Evolutionary conservation across 2,113 vertebrate genomes (phyloP).

Genomic region (Synchiropus splendidus): DNA sequence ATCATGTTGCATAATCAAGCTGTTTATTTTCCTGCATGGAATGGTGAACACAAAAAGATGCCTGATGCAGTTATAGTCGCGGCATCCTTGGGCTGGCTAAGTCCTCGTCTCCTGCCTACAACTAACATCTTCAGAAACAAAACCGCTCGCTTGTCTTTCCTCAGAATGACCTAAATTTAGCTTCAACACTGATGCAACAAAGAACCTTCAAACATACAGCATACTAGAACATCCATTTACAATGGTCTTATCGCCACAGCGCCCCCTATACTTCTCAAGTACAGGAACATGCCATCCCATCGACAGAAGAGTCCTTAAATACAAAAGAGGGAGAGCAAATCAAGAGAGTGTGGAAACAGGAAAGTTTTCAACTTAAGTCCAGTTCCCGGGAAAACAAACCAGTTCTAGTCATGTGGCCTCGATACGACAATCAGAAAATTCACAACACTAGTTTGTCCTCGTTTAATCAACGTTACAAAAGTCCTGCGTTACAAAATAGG

Average conservation of each 20-base stretch:
- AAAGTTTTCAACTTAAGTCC: conserved; percentile 97
- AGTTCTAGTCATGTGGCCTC: conserved; percentile 89
- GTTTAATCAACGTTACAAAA: conserved; percentile 99
- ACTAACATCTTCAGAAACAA: conserved; percentile 76
- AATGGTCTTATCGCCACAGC: conserved; percentile 82
- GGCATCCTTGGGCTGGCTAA: conserved; percentile 76
- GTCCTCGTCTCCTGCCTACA: conserved; percentile 77
- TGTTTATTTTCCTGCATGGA: conserved; percentile 78
- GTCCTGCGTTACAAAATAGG: conserved; percentile 99
- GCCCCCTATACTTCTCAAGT: conserved; percentile 83
- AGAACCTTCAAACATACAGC: conserved; percentile 93
- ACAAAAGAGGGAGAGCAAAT: conserved; percentile 74
- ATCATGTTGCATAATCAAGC: conserved; percentile 74
- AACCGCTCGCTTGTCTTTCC: conserved; percentile 77
- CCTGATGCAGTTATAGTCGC: conserved; percentile 76
- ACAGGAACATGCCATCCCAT: conserved; percentile 90
- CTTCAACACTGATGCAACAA: conserved; percentile 90
- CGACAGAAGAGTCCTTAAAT: conserved; percentile 93
- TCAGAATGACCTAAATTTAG: conserved; percentile 83
- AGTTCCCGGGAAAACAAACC: conserved; percentile 81
- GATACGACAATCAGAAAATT: conserved; percentile 94
- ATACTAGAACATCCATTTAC: conserved; percentile 96
- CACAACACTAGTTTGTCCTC: conserved; percentile 95
- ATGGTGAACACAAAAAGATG: conserved; percentile 76
- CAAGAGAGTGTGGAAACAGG: conserved; percentile 76